Evolutionary conservation across 1,140 invertebrate genomes (phyloP), one percentile per base, ranked within the genome.

Genomic region (Drosophila ogumai): DNA sequence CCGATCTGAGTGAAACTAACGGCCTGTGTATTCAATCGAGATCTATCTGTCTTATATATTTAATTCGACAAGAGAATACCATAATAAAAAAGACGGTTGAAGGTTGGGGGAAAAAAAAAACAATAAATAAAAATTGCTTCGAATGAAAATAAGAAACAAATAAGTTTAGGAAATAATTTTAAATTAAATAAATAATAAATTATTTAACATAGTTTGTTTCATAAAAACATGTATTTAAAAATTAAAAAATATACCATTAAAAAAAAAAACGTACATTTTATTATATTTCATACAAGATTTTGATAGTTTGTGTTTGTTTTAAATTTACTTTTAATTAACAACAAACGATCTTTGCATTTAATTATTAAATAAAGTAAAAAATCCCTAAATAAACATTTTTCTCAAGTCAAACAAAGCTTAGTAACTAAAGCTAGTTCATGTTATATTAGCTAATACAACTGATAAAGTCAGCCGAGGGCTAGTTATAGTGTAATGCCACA

Each of bases 371-470:
- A 17, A 5, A 3, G 2, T 32, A 32, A 0, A 3, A n/a, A 9
- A 28, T 5, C 8, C 8, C 4, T 28, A 2, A 15, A 0, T 2
- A 12, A 32, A 32, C 5, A 13, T 12, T 31, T 17, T 31, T 15
- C 22, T 47, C 15, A 49, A 6, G 2, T 2, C 22, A 15, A 32
- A 60, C 6, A 9, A 13, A 19, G 6, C 13, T n/a, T 4, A 28
- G 12, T 8, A 22, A 22, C 15, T 4, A n/a, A 3, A 25, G 1
- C 50, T 57, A 63, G 17, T 9, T 25, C 5, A 12, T 6, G 5
- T 55, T 13, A 61, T 7, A 59, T 65, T 65, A 65, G 61, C 61
- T 43, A 61, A 65, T 43, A 10, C n/a, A 64, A 60, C 28, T 64
- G 63, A 66, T 66, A 67, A 31, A 41, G 38, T 10, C 8, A 32